Evolutionary conservation across 2,888 invertebrate genomes (phyloP), one percentile per base, ranked within the genome.

Genomic region (Eumerus sabulonum): DNA sequence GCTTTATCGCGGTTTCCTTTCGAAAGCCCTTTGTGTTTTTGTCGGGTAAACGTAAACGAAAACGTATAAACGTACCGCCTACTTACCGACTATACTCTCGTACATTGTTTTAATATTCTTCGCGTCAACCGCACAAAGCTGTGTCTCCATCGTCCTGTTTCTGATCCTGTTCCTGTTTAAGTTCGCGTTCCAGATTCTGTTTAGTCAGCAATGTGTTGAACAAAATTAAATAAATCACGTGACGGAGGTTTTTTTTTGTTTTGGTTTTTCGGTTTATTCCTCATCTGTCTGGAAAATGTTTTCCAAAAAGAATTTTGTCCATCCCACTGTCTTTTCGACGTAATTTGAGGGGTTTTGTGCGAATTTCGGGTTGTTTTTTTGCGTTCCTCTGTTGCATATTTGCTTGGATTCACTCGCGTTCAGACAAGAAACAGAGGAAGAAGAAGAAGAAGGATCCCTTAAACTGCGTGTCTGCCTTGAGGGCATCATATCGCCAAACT

Each of bases 1-100:
- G 79, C 79, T 74, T 79, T 79, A 79, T 79, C 79, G 79, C 79
- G 79, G 79, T 79, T 79, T 77, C 68, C 73, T 59, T 64, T 74
- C 74, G 27, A 27, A 64, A 68, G 45, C 40, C 59, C 68, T 74
- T 79, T 79, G 74, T 68, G 74, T 74, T 64, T 68, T 74, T 60
- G 70, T 50, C 54, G 79, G 74, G 27, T 68, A 50, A 70, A 70
- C 48, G 40, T 27, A 38, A 36, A 40, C 13, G 14, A 27, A 18
- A 38, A 12, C 17, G 12, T 40, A 42, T 66, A 50, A 40, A 11
- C 40, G 12, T 11, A 51, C 35, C 50, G 54, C 51, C 27, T 19
- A 36, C 19, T n/a, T n/a, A n/a, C n/a, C n/a, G n/a, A n/a, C n/a
- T n/a, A n/a, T n/a, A n/a, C n/a, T n/a, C n/a, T 27, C 27, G 27